These are phyloP conservation scores for Hemiprocne comata DNA, from an alignment of 2,113 vertebrate genomes.

Conservation along the genomic window DNA sequence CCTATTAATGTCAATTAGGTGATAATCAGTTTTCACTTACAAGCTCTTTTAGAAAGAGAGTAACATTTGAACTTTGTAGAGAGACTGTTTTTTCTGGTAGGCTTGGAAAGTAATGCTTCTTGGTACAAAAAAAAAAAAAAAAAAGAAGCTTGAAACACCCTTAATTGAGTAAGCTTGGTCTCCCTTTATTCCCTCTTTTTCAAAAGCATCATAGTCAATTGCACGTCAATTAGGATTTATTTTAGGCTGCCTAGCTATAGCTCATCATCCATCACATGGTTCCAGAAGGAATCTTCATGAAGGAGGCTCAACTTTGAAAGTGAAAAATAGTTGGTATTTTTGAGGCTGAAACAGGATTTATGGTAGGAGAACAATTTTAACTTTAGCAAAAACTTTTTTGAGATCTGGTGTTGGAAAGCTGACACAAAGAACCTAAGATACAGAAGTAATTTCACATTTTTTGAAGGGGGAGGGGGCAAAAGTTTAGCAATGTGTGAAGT, in stretches of 20 bases:
- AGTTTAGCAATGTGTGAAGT: neutral
- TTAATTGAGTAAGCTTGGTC: neutral
- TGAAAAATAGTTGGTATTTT: constrained; percentile 14
- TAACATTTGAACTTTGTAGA: neutral
- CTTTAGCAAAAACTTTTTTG: neutral
- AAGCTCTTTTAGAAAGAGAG: neutral
- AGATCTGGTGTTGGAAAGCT: neutral
- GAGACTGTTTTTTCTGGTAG: neutral
- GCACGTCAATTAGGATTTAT: constrained; percentile 15
- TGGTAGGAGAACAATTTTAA: neutral
- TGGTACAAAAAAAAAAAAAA: neutral
- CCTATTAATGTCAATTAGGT: neutral
- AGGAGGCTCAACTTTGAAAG: neutral
- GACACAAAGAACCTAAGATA: neutral
- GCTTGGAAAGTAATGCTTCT: neutral
- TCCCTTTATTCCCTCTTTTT: neutral
- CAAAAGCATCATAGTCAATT: neutral
- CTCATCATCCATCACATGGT: neutral
- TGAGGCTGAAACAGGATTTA: neutral
- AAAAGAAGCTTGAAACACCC: neutral
- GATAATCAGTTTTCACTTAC: constrained; percentile 2
- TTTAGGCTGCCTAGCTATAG: constrained; percentile 10
- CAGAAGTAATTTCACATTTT: neutral
- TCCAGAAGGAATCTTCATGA: neutral
- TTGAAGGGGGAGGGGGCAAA: fast-evolving